These are phyloP conservation scores for Drosophila planitibia DNA, from an alignment of 2,888 invertebrate species.

Conservation along the genomic window DNA sequence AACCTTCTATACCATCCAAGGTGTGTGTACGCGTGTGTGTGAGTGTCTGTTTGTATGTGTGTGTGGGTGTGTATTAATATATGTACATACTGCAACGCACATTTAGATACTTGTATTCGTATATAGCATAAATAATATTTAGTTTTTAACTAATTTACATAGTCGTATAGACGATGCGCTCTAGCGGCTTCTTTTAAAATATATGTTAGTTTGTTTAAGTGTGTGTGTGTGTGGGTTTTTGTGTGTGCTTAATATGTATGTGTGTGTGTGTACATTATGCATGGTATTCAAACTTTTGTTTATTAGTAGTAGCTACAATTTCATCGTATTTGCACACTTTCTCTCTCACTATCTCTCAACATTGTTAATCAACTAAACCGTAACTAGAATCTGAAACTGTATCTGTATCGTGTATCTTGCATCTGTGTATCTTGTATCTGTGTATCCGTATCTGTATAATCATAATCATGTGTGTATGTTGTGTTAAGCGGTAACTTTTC, in stretches of 20 bases:
- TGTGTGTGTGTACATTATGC: slow-evolving; percentile 37
- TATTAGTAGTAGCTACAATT: slow-evolving; percentile 75
- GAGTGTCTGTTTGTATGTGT: slow-evolving; percentile 18
- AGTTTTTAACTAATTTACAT: slow-evolving; percentile 83
- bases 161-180: slow-evolving; percentile 77
- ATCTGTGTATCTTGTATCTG: slow-evolving; percentile 34
- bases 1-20: slow-evolving; percentile 5
- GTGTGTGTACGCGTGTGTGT: slow-evolving; percentile 8
- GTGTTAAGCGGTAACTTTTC: slow-evolving; percentile 41
- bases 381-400: slow-evolving; percentile 53
- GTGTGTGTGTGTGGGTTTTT: slow-evolving; percentile 18
- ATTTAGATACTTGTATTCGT: slow-evolving; percentile 68
- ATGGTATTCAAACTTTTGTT: slow-evolving; percentile 51
- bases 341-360: not conserved
- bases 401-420: slow-evolving; percentile 25
- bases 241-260: slow-evolving; percentile 32
- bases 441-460: slow-evolving; percentile 27
- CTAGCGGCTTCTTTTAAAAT: slow-evolving; percentile 69
- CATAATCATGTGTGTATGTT: slow-evolving; percentile 1
- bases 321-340: slow-evolving; percentile 74
- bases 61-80: slow-evolving; percentile 42
- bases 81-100: slow-evolving; percentile 71
- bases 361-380: slow-evolving; percentile 64
- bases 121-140: slow-evolving; percentile 69
- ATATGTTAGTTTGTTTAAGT: slow-evolving; percentile 32